Evolutionary conservation across 2,113 vertebrate genomes (phyloP).

Genomic region (Fregetta grallaria): DNA sequence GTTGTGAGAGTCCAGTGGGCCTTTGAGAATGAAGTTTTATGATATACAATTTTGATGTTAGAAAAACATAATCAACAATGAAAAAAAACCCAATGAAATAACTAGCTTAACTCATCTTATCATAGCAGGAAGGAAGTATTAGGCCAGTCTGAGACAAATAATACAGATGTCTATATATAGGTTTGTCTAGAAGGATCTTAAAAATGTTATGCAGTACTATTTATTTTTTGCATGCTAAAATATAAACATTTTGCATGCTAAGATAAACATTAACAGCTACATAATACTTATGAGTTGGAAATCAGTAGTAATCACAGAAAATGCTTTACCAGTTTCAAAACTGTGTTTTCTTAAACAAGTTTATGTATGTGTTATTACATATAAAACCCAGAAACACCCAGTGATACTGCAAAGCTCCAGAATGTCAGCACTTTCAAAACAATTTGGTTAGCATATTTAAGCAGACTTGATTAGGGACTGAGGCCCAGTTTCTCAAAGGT

Average conservation of each 20-base stretch:
- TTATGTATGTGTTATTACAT: not conserved
- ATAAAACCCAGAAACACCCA: not conserved
- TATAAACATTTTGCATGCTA: too few relatives aligned
- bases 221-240: not conserved
- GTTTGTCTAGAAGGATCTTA: not conserved
- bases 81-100: not conserved
- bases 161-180: not conserved
- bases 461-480: conserved; percentile 1
- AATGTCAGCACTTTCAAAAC: conserved; percentile 15
- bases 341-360: not conserved
- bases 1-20: not conserved
- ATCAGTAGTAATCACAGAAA: not conserved
- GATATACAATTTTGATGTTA: not conserved
- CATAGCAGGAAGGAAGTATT: not conserved
- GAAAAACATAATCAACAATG: not conserved
- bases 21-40: not conserved
- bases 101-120: not conserved
- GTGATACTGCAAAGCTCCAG: not conserved
- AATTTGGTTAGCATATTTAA: conserved; percentile 7
- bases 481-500: conserved; percentile 21
- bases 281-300: not conserved
- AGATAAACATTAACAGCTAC: not conserved
- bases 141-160: not conserved
- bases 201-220: not conserved
- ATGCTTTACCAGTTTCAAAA: not conserved